phyloP scores from a whole-genome alignment of 2,888 invertebrate genomes.

The Molanna angustata region DNA sequence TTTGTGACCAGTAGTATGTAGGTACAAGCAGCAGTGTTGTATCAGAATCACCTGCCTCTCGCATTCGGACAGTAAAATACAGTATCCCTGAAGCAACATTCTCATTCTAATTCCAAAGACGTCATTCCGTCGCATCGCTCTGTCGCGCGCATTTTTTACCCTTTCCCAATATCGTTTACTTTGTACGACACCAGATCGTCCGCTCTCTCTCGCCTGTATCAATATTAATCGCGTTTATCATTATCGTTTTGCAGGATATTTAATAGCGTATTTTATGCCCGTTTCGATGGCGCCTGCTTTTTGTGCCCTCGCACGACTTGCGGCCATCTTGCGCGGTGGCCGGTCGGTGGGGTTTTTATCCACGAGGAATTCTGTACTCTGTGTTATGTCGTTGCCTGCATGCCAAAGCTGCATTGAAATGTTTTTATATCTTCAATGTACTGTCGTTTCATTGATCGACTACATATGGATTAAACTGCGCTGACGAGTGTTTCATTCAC shows the following conservation, averaged over 20 bases:
- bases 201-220: constrained; percentile 8
- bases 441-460: constrained; percentile 25
- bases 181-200: constrained; percentile 15
- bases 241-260: constrained; percentile 24
- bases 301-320: constrained; percentile 16
- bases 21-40: too few relatives aligned
- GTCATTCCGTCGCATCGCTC: constrained; percentile 16
- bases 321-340: constrained; percentile 15
- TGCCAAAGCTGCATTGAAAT: too few relatives aligned
- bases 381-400: constrained; percentile 1
- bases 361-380: constrained; percentile 3
- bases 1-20: too few relatives aligned
- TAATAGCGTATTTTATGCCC: constrained; percentile 19
- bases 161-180: too few relatives aligned
- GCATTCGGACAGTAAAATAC: constrained; percentile 22
- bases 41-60: constrained; percentile 23
- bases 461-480: constrained; percentile 18
- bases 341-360: constrained; percentile 7
- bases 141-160: constrained; percentile 18
- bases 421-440: constrained; percentile 20
- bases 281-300: constrained; percentile 27
- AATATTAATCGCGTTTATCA: constrained; percentile 23
- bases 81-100: constrained; percentile 19
- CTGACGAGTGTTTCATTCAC: constrained; percentile 28
- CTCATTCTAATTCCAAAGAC: constrained; percentile 25